These are phyloP conservation scores for Ailurus styani DNA, from an alignment of 2,113 vertebrate species.

Conservation along the genomic window DNA sequence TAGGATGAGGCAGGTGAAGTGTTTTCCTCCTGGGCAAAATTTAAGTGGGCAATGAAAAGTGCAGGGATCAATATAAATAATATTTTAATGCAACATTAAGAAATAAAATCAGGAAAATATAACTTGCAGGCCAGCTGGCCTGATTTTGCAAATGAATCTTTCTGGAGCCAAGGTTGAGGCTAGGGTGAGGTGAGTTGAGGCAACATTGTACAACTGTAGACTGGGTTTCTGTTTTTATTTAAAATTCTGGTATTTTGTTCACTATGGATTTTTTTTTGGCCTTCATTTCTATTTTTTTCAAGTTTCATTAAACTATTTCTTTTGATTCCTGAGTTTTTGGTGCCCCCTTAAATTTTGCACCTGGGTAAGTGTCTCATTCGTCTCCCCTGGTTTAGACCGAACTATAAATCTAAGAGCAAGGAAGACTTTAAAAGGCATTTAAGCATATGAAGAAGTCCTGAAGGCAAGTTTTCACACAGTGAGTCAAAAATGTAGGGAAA, in stretches of 20 bases:
- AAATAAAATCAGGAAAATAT: not conserved
- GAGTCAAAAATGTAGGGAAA: conserved; percentile 36
- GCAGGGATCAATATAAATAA: not conserved
- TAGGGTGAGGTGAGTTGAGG: not conserved
- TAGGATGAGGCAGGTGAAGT: not conserved
- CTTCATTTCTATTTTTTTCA: not conserved
- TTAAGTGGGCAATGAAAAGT: not conserved
- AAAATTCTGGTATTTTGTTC: not conserved
- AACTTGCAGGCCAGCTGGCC: not conserved
- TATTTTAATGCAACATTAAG: not conserved
- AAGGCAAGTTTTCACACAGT: conserved; percentile 32
- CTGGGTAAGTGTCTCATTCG: not conserved
- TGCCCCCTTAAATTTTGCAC: not conserved
- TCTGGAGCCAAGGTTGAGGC: not conserved
- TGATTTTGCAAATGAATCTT: conserved; percentile 26
- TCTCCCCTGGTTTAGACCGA: not conserved
- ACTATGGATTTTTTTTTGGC: not conserved
- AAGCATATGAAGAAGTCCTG: conserved; percentile 32
- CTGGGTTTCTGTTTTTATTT: not conserved
- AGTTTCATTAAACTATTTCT: not conserved
- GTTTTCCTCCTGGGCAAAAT: not conserved
- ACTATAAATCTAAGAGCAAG: conserved; percentile 56
- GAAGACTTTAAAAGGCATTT: conserved; percentile 56
- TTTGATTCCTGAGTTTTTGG: not conserved
- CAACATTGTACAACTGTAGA: not conserved